A percentile compares a stretch with the other conserved stretches of the same genome.
Evolutionary conservation across 2,113 vertebrate species (phyloP).

Genomic region (Rhineura floridana): DNA sequence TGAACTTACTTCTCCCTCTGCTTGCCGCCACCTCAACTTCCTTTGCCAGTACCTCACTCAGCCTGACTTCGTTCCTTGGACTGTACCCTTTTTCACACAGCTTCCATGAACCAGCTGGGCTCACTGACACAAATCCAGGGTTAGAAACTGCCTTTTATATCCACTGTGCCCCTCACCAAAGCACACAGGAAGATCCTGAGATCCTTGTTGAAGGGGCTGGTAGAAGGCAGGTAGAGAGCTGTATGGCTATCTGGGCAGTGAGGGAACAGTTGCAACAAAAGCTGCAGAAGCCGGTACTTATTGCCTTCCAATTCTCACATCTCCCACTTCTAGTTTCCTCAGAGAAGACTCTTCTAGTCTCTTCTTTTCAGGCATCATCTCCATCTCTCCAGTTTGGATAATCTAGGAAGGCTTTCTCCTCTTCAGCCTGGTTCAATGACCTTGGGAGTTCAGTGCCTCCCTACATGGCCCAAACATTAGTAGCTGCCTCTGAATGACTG

Average conservation of each 20-base stretch:
- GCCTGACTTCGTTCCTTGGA: background rate
- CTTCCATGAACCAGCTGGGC: background rate
- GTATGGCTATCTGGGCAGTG: background rate
- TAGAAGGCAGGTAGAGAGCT: background rate
- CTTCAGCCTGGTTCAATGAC: conserved; percentile 3
- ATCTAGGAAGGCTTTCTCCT: conserved; percentile 9
- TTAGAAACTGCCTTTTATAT: background rate
- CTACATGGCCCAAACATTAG: conserved; percentile 10
- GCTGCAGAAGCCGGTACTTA: conserved; percentile 22
- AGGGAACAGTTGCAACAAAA: conserved; percentile 17
- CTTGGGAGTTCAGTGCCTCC: conserved; percentile 41
- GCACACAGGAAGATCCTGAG: background rate
- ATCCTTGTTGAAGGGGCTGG: background rate
- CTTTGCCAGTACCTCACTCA: background rate
- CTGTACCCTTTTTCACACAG: background rate
- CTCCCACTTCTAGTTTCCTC: no score
- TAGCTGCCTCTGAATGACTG: background rate
- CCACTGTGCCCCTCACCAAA: background rate
- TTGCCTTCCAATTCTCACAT: conserved; percentile 3
- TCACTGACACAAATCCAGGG: background rate
- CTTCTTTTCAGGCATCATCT: conserved; percentile 50
- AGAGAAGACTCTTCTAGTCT: conserved; percentile 40
- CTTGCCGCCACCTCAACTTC: background rate
- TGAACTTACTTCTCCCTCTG: background rate
- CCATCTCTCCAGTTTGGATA: conserved; percentile 22